These are phyloP conservation scores for Megalops cyprinoides DNA, from an alignment of 2,797 vertebrate species.

Conservation along the genomic window DNA sequence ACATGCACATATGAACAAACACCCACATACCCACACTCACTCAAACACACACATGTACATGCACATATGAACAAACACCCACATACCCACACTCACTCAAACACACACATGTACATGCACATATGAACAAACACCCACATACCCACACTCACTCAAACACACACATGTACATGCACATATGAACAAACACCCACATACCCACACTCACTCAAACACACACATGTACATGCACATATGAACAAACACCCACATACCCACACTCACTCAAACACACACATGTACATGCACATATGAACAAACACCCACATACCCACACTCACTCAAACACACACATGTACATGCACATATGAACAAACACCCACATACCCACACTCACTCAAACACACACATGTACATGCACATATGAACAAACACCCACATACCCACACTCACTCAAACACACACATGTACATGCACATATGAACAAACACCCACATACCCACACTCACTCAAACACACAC, in stretches of 20 bases:
- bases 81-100: not conserved
- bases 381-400: not conserved
- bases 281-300: not conserved
- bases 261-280: not conserved
- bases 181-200: too few relatives aligned
- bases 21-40: too few relatives aligned
- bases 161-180: not conserved
- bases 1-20: constrained; percentile 16
- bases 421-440: not conserved
- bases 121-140: not conserved
- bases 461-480: not conserved
- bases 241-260: too few relatives aligned
- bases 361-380: too few relatives aligned
- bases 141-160: not conserved
- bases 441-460: constrained; percentile 20
- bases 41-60: not conserved
- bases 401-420: too few relatives aligned
- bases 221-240: constrained; percentile 20
- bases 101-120: constrained; percentile 18
- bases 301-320: not conserved
- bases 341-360: constrained; percentile 5
- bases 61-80: not conserved
- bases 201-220: not conserved
- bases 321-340: constrained; percentile 14
- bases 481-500: too few relatives aligned